Percentiles rank a stretch among this genome's conserved stretches.
Conservation (phyloP, 2,113 vertebrate genomes). For the Elgaria multicarinata region DNA sequence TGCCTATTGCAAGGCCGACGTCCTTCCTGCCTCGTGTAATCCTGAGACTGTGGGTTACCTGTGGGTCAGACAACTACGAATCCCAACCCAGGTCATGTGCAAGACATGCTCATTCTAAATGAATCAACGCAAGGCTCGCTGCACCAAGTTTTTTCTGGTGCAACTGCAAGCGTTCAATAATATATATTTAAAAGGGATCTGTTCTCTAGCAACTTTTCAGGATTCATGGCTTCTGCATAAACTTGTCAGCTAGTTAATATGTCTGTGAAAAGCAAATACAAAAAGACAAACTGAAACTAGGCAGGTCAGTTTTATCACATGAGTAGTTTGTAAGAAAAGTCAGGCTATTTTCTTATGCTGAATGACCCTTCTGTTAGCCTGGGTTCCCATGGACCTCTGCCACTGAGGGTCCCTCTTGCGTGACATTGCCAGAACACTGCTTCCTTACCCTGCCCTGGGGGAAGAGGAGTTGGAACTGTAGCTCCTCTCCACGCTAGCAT, state of each 20-base stretch:
- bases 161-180: not conserved
- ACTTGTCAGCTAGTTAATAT: slow-evolving; percentile 8
- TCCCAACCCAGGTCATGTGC: not conserved
- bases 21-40: not conserved
- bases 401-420: not conserved
- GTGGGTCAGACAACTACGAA: not conserved
- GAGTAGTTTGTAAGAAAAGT: not conserved
- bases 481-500: not conserved
- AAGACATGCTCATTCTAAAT: not conserved
- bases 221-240: not conserved
- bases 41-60: not conserved
- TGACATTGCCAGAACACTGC: not conserved
- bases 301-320: not conserved
- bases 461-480: not conserved
- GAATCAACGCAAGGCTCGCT: too few species aligned
- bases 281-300: not conserved
- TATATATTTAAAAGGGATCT: not conserved
- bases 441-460: not conserved
- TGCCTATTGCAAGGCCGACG: too few species aligned
- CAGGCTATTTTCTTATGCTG: not conserved
- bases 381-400: too few species aligned
- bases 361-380: not conserved
- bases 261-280: slow-evolving; percentile 4
- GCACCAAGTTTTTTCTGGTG: not conserved
- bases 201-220: not conserved